Evolutionary conservation across 1,140 invertebrate species (phyloP).

Genomic region (Nymphalis io): DNA sequence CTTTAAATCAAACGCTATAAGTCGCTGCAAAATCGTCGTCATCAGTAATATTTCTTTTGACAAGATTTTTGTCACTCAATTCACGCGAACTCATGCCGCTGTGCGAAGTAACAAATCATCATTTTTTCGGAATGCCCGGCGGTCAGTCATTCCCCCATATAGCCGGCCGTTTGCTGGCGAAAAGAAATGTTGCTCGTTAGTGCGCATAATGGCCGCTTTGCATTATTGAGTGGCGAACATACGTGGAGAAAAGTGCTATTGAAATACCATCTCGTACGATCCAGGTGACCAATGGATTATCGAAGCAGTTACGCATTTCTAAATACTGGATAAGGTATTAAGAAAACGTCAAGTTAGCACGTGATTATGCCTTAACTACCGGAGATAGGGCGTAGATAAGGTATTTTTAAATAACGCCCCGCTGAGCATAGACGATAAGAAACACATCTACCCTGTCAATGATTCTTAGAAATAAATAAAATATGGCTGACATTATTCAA

Average conservation of each 20-base stretch:
- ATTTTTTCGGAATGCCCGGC: constrained; percentile 67
- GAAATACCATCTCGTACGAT: constrained; percentile 21
- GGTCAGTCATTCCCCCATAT: constrained; percentile 56
- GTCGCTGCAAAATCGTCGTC: background rate
- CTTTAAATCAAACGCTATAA: constrained; percentile 29
- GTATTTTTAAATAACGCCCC: constrained; percentile 32
- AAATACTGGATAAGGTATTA: constrained; percentile 45
- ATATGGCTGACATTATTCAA: background rate
- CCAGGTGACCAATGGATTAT: constrained; percentile 32
- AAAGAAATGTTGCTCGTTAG: constrained; percentile 76
- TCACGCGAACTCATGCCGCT: constrained; percentile 60
- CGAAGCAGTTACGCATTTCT: constrained; percentile 35
- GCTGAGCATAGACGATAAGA: constrained; percentile 13
- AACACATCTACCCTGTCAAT: constrained; percentile 1
- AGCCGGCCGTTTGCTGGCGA: constrained; percentile 50
- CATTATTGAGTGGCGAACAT: constrained; percentile 62
- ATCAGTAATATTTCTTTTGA: constrained; percentile 40
- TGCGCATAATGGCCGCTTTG: constrained; percentile 64
- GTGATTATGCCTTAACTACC: constrained; percentile 31
- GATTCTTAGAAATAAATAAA: background rate
- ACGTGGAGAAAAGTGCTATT: constrained; percentile 48
- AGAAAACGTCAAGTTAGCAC: constrained; percentile 36
- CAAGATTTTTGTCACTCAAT: constrained; percentile 73
- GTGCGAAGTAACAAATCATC: constrained; percentile 71
- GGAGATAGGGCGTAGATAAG: constrained; percentile 13